These are phyloP conservation scores for Myathropa florea DNA, from an alignment of 2,888 invertebrate species.

Conservation along the genomic window DNA sequence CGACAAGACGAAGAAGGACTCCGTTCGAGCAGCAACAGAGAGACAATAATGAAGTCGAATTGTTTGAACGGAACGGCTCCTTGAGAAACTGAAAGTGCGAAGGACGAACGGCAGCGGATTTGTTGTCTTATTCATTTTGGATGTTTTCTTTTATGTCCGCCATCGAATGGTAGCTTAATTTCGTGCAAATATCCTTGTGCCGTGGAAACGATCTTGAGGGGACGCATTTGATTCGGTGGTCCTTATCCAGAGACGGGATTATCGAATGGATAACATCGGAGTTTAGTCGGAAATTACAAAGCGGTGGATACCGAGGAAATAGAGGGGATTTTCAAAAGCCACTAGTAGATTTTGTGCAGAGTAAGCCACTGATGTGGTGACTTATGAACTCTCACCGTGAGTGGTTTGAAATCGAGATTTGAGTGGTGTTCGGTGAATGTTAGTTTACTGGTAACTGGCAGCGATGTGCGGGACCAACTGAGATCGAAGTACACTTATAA, in stretches of 20 bases:
- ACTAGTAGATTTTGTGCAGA: not conserved
- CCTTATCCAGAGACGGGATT: not conserved
- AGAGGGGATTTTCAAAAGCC: not conserved
- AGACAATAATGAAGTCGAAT: slow-evolving; percentile 58
- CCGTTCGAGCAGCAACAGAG: slow-evolving; percentile 14
- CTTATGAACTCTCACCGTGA: not conserved
- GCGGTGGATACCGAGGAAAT: not conserved
- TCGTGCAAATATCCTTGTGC: slow-evolving; percentile 17
- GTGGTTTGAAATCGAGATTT: not conserved
- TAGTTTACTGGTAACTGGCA: no score
- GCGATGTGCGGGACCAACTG: no score
- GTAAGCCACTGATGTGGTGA: not conserved
- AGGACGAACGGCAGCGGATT: not conserved
- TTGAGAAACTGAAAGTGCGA: not conserved
- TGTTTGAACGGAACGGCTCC: slow-evolving; percentile 3
- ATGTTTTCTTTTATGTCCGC: slow-evolving; percentile 14
- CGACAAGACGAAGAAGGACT: not conserved
- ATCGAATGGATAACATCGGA: not conserved
- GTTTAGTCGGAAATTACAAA: not conserved
- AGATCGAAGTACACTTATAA: no score
- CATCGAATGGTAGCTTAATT: slow-evolving; percentile 28
- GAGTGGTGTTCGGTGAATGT: not conserved
- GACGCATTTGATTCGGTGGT: not conserved
- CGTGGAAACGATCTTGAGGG: not conserved
- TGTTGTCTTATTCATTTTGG: slow-evolving; percentile 16